Percentiles rank a stretch among this genome's conserved stretches.
Evolutionary conservation across 2,113 vertebrate species (phyloP).

Genomic region (Azemiops feae): DNA sequence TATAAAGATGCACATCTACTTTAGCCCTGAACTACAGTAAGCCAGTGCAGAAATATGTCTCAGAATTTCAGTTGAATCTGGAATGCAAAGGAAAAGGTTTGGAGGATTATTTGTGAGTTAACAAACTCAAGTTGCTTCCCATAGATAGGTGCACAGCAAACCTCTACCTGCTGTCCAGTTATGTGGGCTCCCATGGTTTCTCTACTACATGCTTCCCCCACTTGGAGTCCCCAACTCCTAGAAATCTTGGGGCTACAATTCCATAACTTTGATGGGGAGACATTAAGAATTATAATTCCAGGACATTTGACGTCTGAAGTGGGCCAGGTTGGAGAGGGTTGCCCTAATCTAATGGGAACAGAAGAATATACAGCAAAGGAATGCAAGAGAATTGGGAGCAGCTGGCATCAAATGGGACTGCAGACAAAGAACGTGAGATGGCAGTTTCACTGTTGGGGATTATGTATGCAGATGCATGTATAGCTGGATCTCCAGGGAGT

Average conservation of each 20-base stretch:
- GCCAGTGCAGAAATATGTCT: not conserved
- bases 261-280: not conserved
- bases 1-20: not conserved
- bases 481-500: slow-evolving; percentile 1
- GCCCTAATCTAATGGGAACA: not conserved
- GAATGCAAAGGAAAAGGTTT: not conserved
- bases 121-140: too few relatives aligned
- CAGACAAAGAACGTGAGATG: not conserved
- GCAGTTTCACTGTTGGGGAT: not conserved
- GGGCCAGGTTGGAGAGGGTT: not conserved
- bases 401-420: not conserved
- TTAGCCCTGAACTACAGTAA: not conserved
- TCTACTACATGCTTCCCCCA: not conserved
- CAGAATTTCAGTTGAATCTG: not conserved
- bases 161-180: not conserved
- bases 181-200: not conserved
- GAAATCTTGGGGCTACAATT: not conserved
- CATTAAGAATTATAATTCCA: not conserved
- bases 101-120: not conserved
- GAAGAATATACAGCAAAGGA: not conserved
- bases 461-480: not conserved
- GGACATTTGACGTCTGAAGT: not conserved
- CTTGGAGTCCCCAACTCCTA: not conserved
- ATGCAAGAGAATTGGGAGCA: not conserved
- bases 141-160: not conserved